These are phyloP conservation scores for Callithrix jacchus DNA, from an alignment of 2,113 vertebrate species.

Conservation along the genomic window DNA sequence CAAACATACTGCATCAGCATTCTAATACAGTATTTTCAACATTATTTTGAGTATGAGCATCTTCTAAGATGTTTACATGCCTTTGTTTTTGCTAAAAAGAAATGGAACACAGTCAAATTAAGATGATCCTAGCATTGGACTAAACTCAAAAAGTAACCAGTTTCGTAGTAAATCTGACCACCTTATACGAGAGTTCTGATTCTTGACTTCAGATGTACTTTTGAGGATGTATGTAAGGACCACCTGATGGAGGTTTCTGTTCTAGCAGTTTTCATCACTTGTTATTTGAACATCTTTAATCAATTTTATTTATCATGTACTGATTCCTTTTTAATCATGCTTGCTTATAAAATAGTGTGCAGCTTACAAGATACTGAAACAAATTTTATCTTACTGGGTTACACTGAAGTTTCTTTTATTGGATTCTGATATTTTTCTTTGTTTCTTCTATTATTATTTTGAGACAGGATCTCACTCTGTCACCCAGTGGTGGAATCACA, in stretches of 20 bases:
- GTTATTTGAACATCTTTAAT: not conserved
- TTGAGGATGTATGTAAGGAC: not conserved
- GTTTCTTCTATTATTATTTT: too few relatives aligned
- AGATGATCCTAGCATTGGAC: not conserved
- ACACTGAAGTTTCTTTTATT: not conserved
- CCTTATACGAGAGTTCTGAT: slow-evolving; percentile 3
- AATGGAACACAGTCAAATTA: not conserved
- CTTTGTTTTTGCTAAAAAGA: slow-evolving; percentile 8
- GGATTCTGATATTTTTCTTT: not conserved
- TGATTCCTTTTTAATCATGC: not conserved
- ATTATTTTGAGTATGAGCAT: not conserved
- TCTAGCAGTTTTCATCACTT: slow-evolving; percentile 18
- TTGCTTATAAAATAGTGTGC: slow-evolving; percentile 4
- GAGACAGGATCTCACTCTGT: too few relatives aligned
- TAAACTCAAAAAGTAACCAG: not conserved
- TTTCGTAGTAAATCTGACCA: not conserved
- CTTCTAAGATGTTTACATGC: not conserved
- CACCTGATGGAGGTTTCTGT: not conserved
- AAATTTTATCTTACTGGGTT: not conserved
- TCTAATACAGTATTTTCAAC: not conserved
- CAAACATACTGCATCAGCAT: not conserved
- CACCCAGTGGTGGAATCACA: too few relatives aligned
- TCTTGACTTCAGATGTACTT: not conserved
- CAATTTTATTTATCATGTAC: not conserved
- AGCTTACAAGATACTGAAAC: not conserved